Percentiles rank a stretch among this genome's conserved stretches.
Evolutionary conservation across 1,140 invertebrate genomes (phyloP).

Genomic region (Drosophila ohnishii): DNA sequence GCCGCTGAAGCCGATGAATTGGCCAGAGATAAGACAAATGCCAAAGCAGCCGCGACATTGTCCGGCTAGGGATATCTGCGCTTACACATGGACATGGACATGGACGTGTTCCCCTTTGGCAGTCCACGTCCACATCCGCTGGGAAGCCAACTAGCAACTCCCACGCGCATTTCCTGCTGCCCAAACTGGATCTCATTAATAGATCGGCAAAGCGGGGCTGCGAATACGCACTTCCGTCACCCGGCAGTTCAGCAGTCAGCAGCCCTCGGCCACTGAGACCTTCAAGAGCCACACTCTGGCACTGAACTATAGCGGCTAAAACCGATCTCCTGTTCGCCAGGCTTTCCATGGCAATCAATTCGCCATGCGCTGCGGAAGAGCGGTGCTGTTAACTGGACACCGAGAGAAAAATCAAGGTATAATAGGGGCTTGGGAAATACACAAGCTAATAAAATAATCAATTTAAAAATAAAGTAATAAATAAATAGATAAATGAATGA

Average conservation of each 20-base stretch:
- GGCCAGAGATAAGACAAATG: constrained; percentile 42
- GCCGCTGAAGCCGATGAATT: constrained; percentile 46
- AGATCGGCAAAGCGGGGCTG: constrained; percentile 66
- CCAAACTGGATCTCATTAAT: constrained; percentile 48
- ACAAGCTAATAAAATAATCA: too few species aligned
- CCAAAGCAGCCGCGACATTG: constrained; percentile 7
- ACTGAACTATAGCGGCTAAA: not conserved
- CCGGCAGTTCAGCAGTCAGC: not conserved
- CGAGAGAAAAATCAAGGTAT: not conserved
- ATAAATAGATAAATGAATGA: too few species aligned
- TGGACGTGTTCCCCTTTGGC: too few species aligned
- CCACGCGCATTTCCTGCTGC: constrained; percentile 65
- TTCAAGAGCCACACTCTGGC: not conserved
- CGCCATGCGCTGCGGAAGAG: constrained; percentile 50
- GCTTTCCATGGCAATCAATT: constrained; percentile 54
- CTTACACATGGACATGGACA: not conserved
- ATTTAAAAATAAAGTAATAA: too few species aligned
- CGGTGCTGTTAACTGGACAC: constrained; percentile 26
- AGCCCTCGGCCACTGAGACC: not conserved
- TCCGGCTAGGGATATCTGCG: not conserved
- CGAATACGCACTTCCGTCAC: constrained; percentile 66
- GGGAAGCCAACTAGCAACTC: constrained; percentile 29
- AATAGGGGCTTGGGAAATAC: too few species aligned
- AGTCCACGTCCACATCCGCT: constrained; percentile 19
- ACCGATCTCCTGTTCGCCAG: constrained; percentile 16